Percentiles rank a stretch among this genome's conserved stretches.
These are phyloP conservation scores for Beroe forskalii DNA, from an alignment of 37 sponge, comb jelly and placozoan species.

Conservation along the genomic window DNA sequence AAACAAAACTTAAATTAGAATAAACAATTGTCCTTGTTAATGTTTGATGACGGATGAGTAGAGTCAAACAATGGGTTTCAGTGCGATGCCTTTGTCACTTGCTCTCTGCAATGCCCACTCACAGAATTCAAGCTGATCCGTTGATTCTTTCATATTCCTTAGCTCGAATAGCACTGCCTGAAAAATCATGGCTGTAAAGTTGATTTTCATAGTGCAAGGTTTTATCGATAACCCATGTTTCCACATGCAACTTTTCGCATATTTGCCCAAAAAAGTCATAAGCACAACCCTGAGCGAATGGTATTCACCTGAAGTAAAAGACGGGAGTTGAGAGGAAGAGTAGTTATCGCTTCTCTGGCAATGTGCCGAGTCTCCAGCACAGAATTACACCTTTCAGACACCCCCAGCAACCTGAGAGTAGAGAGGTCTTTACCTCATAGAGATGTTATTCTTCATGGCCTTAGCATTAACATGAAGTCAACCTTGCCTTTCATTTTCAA, in stretches of 20 bases:
- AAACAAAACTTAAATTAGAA: no score
- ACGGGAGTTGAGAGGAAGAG: neutral
- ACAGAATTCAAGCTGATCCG: neutral
- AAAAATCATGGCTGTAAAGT: no score
- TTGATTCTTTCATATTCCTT: neutral
- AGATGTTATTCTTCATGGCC: no score
- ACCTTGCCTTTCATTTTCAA: no score
- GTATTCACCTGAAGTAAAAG: constrained; percentile 1
- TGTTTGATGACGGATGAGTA: no score
- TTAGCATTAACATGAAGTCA: neutral
- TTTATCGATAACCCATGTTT: neutral
- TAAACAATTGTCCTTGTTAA: no score
- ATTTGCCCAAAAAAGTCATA: no score
- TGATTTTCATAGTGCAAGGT: neutral
- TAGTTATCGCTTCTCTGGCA: neutral
- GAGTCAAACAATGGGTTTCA: no score
- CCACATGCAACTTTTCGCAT: neutral
- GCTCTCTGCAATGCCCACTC: constrained; percentile 1
- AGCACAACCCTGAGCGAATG: no score
- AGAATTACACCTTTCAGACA: neutral
- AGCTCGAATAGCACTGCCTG: constrained; percentile 6
- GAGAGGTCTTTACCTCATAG: neutral
- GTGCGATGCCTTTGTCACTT: neutral
- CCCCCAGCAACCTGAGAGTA: neutral
- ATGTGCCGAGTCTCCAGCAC: neutral